Conservation (phyloP, 2,797 vertebrate species). For the Brachyrhaphis roseni region DNA sequence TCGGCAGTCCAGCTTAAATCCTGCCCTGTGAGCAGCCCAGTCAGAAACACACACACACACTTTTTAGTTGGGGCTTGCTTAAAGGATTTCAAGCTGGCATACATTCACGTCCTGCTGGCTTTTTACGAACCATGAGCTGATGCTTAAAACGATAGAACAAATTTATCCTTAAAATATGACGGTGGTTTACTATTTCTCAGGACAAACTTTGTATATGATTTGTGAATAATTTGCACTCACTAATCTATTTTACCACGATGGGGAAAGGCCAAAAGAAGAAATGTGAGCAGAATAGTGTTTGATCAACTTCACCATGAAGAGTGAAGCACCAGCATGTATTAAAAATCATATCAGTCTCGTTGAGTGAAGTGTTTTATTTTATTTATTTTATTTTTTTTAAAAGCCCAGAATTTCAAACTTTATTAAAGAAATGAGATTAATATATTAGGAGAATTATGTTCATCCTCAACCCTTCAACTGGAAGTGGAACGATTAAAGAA, state of each 20-base stretch:
- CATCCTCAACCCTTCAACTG: neutral
- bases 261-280: neutral
- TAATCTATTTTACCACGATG: neutral
- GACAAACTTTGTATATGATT: too few relatives aligned
- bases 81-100: constrained; percentile 4
- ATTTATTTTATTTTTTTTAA: too few relatives aligned
- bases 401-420: neutral
- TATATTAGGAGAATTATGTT: neutral
- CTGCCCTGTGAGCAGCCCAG: constrained; percentile 27
- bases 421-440: neutral
- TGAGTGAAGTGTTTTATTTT: neutral
- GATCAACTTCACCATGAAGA: neutral
- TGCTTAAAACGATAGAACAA: constrained; percentile 14
- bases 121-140: constrained; percentile 7
- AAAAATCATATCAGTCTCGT: neutral
- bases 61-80: constrained; percentile 4
- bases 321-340: neutral
- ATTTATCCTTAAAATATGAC: neutral
- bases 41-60: constrained; percentile 4
- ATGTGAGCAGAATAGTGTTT: neutral
- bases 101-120: constrained; percentile 27
- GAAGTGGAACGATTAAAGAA: neutral
- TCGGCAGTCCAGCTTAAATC: constrained; percentile 45
- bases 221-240: neutral
- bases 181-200: neutral